Evolutionary conservation across 2,797 vertebrate species (phyloP), one percentile per base, ranked within the genome.

Genomic region (Prunella strophiata): DNA sequence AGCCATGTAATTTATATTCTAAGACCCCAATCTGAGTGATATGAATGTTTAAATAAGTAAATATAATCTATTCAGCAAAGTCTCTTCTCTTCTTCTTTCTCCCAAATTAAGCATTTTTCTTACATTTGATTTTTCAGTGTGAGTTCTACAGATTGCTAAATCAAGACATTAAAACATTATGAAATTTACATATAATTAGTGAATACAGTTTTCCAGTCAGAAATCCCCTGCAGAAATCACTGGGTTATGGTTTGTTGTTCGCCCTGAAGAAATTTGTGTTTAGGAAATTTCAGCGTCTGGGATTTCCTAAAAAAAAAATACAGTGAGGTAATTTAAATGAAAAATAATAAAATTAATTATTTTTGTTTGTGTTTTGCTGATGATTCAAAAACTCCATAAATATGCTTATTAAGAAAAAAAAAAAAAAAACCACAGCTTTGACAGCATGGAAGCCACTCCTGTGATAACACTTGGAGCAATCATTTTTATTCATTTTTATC

Each of bases 31-130:
- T 63, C 26, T 65, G 16, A 87, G 22, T 32, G 19, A 74, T 42
- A 71, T 11, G 22, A 67, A 79, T 54, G 42, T 77, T 93, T 82
- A 82, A 92, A 89, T 61, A 79, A 84, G 45, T 18, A 93, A 92
- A 87, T 51, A 74, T 52, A 80, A 58, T 12, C 36, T 62, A 43
- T 48, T 76, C 47, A 81, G 51, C 40, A 78, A 90, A 90, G 27
- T 17, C 2, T 30, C 14, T 78, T 83, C 43, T 22, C 38, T 36
- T 36, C 36, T 36, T 36, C 36, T 50, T 78, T 68, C 38, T 74
- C 38, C 11, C n/a, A 55, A 66, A 87, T 5, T 29, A 63, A 73
- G 22, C 22, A 45, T 62, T 83, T 62, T 83, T 78, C 43, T 74
- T 85, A 55, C 10, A 38, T 72, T 70, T 52, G 38, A 42, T 52